Conservation (phyloP, 2,113 vertebrate species). For the Oriolus oriolus region DNA sequence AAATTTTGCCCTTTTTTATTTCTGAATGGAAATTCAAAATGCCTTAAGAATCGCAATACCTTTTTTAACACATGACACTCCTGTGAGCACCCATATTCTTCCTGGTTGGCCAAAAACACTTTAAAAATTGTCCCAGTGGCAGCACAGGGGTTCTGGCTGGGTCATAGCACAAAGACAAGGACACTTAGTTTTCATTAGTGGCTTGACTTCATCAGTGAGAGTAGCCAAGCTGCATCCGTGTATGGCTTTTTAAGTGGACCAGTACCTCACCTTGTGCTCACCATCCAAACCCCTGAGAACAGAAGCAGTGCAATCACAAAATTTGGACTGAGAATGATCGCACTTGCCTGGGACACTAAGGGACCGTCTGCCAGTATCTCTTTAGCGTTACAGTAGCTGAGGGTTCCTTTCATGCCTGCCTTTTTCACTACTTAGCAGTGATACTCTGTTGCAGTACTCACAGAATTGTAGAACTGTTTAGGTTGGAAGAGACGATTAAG, state of each 20-base stretch:
- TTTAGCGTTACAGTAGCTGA: neutral
- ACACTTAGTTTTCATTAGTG: neutral
- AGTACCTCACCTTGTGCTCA: neutral
- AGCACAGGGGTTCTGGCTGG: fast-evolving
- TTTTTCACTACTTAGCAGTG: neutral
- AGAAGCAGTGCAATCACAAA: neutral
- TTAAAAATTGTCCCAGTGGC: neutral
- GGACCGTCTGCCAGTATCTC: neutral
- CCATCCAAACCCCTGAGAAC: neutral
- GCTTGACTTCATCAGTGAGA: neutral
- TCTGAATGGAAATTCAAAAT: neutral
- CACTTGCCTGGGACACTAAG: neutral
- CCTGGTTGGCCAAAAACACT: neutral
- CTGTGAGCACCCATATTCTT: neutral
- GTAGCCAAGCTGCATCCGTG: neutral
- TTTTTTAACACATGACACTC: neutral
- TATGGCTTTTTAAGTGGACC: neutral
- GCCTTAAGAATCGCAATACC: neutral
- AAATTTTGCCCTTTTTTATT: neutral
- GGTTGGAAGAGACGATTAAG: neutral
- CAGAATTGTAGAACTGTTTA: neutral
- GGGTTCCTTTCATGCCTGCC: neutral
- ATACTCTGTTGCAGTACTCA: neutral
- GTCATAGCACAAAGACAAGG: neutral
- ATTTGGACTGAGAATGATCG: neutral